Percentiles rank a stretch among this genome's conserved stretches.
Evolutionary conservation across 2,888 invertebrate species (phyloP).

Genomic region (Diabrotica balteata): DNA sequence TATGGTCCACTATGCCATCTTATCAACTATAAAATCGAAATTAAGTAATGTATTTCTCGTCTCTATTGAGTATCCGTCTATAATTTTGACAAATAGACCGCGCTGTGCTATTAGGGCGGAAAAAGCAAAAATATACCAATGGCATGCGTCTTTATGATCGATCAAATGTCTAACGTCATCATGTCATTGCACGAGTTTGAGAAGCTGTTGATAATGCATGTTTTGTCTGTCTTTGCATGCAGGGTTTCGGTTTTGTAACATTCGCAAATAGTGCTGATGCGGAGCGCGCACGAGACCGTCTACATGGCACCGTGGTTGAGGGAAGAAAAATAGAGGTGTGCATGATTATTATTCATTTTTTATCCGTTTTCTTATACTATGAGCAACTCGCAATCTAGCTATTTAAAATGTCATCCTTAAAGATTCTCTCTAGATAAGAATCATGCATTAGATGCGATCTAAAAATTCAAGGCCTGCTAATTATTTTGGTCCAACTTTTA

Average conservation of each 20-base stretch:
- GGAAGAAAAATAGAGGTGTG: slow-evolving; percentile 99
- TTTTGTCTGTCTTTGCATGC: slow-evolving; percentile 95
- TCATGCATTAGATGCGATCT: no score
- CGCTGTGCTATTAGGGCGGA: slow-evolving; percentile 34
- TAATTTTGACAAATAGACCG: slow-evolving; percentile 9
- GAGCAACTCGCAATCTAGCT: slow-evolving; percentile 29
- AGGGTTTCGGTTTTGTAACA: slow-evolving; percentile 99
- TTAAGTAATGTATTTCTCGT: no score
- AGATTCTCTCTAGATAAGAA: no score
- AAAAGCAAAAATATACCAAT: slow-evolving; percentile 21
- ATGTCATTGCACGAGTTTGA: slow-evolving; percentile 78
- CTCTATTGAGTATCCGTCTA: slow-evolving; percentile 17
- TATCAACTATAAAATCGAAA: no score
- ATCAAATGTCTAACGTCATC: slow-evolving; percentile 62
- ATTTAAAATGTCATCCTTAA: not conserved
- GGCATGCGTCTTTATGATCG: slow-evolving; percentile 35
- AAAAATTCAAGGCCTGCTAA: no score
- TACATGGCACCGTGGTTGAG: slow-evolving; percentile 99
- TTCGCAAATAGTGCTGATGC: slow-evolving; percentile 99
- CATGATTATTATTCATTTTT: slow-evolving; percentile 67
- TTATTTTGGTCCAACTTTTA: no score
- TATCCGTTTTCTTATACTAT: slow-evolving; percentile 32
- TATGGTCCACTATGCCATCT: no score
- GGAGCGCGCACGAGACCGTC: slow-evolving; percentile 99
- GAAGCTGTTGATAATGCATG: slow-evolving; percentile 88